These are phyloP conservation scores for Caenorhabditis auriculariae DNA, from an alignment of 2,888 invertebrate species.

Conservation along the genomic window DNA sequence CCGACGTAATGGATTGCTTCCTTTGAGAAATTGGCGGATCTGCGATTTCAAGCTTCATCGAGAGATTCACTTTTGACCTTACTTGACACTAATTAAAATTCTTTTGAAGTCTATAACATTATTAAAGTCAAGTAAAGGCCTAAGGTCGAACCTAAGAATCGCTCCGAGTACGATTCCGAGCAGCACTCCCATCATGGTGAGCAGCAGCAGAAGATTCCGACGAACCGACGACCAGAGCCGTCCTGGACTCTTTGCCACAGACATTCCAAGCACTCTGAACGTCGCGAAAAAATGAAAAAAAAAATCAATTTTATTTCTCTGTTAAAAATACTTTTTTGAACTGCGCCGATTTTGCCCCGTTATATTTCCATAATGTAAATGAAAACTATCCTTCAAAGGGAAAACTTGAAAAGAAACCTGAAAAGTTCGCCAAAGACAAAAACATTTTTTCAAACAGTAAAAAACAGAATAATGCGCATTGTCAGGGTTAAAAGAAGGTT, in stretches of 20 bases:
- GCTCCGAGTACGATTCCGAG: conserved; percentile 35
- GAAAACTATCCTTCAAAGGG: too few species aligned
- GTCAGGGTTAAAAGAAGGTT: too few species aligned
- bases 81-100: not conserved
- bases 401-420: too few species aligned
- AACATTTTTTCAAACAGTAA: too few species aligned
- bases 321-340: too few species aligned
- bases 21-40: conserved; percentile 25
- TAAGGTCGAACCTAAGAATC: too few species aligned
- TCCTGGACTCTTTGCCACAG: not conserved
- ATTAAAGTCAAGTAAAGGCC: conserved; percentile 9
- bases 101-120: not conserved
- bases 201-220: conserved; percentile 32
- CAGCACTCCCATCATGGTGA: conserved; percentile 36
- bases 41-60: not conserved
- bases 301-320: too few species aligned
- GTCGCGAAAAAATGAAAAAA: not conserved
- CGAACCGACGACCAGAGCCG: conserved; percentile 25
- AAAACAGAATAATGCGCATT: too few species aligned
- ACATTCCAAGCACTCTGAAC: not conserved
- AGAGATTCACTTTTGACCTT: not conserved
- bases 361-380: too few species aligned
- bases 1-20: conserved; percentile 66
- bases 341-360: too few species aligned
- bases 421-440: too few species aligned